Conservation (phyloP, 2,888 invertebrate genomes). For the Baccha elongata region DNA sequence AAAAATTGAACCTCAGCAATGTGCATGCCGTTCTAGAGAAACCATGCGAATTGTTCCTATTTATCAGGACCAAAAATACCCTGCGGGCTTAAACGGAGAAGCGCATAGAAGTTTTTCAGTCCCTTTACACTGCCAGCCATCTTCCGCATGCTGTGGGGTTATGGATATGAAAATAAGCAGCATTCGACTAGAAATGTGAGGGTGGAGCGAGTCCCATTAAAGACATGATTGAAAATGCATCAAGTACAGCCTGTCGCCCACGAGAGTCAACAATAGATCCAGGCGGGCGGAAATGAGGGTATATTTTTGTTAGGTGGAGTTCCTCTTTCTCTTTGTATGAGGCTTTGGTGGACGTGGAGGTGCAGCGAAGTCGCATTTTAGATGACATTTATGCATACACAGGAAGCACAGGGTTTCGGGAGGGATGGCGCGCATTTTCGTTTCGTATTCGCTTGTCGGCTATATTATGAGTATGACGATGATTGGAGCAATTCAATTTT, state of each 20-base stretch:
- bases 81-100: conserved; percentile 38
- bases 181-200: background rate
- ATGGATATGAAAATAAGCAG: background rate
- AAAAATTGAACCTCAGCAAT: conserved; percentile 64
- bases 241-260: conserved; percentile 45
- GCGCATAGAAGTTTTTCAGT: conserved; percentile 39
- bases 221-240: conserved; percentile 68
- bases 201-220: conserved; percentile 38
- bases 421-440: background rate
- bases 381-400: conserved; percentile 15
- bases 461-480: conserved; percentile 21
- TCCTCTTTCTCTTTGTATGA: background rate
- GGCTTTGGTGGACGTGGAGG: background rate
- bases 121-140: conserved; percentile 34
- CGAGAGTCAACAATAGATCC: conserved; percentile 45
- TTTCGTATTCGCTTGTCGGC: background rate
- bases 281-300: conserved; percentile 47
- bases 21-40: conserved; percentile 29
- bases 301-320: conserved; percentile 44
- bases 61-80: conserved; percentile 59
- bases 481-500: conserved; percentile 51
- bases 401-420: conserved; percentile 25
- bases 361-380: conserved; percentile 12
- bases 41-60: conserved; percentile 60
- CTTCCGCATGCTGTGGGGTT: background rate